Percentiles rank a stretch among this genome's conserved stretches.
phyloP scores from a whole-genome alignment of 1,140 invertebrate genomes.

The Aradophagus sp. region DNA sequence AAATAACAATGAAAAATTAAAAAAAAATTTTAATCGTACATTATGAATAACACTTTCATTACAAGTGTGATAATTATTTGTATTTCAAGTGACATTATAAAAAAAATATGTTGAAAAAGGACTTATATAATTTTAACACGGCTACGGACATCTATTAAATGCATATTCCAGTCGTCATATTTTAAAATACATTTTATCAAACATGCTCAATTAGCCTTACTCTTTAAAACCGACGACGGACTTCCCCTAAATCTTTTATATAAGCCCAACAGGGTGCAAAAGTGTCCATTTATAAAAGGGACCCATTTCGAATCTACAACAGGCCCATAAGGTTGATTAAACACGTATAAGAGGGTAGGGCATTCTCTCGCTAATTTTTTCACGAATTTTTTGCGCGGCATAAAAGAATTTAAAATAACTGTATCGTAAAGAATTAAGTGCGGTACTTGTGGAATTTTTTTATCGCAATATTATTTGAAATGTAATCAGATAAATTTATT shows the following conservation, averaged over 20 bases:
- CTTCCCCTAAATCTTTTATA: constrained; percentile 1
- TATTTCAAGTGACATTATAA: no score
- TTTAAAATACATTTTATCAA: constrained; percentile 15
- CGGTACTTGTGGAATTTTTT: no score
- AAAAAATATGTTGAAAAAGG: no score
- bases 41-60: no score
- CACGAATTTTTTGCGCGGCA: constrained; percentile 1
- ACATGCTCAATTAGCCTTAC: constrained; percentile 31
- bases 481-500: no score
- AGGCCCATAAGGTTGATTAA: constrained; percentile 37
- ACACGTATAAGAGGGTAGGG: constrained; percentile 15
- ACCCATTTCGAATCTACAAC: constrained; percentile 22
- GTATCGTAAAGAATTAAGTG: constrained; percentile 26
- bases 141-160: no score
- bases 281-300: constrained; percentile 17
- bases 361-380: constrained; percentile 30
- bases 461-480: no score
- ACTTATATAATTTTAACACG: no score
- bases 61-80: no score
- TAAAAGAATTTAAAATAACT: constrained; percentile 24
- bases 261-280: constrained; percentile 33
- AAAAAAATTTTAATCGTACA: no score
- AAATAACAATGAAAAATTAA: no score
- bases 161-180: no score
- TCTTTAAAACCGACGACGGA: constrained; percentile 4